Conservation (phyloP, 2,888 invertebrate genomes). For the Acanthosepion pharaonis region DNA sequence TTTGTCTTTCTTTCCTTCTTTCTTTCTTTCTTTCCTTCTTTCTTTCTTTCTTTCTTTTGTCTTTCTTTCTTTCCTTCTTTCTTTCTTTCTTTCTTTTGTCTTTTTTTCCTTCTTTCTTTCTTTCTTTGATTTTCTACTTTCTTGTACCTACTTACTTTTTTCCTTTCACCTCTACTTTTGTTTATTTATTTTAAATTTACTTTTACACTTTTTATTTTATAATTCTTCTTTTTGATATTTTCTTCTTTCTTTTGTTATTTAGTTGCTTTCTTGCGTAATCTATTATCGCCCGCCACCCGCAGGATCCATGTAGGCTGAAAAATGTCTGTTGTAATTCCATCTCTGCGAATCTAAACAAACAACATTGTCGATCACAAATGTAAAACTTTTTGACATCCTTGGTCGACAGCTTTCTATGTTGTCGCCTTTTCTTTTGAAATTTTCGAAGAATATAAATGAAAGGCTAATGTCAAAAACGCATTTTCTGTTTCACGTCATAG, state of each 20-base stretch:
- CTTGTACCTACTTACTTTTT: neutral
- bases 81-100: neutral
- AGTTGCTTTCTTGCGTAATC: neutral
- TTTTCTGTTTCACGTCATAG: neutral
- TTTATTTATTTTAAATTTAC: too few relatives aligned
- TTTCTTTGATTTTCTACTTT: neutral
- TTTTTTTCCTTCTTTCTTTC: too few relatives aligned
- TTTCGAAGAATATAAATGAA: neutral
- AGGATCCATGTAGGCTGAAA: neutral
- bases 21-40: neutral
- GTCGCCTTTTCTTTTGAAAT: neutral
- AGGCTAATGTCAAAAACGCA: neutral
- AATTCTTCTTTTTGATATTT: neutral
- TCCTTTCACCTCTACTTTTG: neutral
- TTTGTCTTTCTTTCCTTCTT: too few relatives aligned
- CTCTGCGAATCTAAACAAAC: neutral
- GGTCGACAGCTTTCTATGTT: neutral
- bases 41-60: neutral
- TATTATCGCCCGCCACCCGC: neutral
- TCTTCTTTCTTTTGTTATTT: neutral
- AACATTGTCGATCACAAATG: neutral
- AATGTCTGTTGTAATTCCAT: neutral
- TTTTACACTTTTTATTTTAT: neutral
- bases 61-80: too few relatives aligned
- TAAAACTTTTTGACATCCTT: neutral